A percentile compares a stretch with the other conserved stretches of the same genome.
Conservation (phyloP, 2,113 vertebrate genomes). For the Nannospalax galili region DNA sequence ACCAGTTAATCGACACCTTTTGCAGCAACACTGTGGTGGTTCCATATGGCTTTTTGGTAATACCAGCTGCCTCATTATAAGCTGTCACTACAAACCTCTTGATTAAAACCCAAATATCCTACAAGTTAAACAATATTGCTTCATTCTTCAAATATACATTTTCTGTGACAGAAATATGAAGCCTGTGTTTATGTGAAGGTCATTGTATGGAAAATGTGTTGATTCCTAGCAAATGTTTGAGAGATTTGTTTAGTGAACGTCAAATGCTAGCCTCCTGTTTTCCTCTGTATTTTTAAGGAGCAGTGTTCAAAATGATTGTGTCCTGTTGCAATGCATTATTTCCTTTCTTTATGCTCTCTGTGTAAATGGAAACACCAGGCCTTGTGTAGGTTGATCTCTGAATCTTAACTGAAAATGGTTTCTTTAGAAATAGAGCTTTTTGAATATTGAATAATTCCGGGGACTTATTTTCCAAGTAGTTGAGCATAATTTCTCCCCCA, state of each 20-base stretch:
- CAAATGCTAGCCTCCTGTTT: constrained; percentile 47
- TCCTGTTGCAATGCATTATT: background rate
- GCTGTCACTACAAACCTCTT: constrained; percentile 76
- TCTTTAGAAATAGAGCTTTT: constrained; percentile 34
- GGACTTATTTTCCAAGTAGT: constrained; percentile 44
- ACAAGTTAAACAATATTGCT: constrained; percentile 70
- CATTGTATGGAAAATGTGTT: constrained; percentile 63
- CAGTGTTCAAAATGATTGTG: background rate
- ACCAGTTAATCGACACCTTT: constrained; percentile 68
- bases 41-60: constrained; percentile 71
- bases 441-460: background rate
- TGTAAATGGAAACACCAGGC: constrained; percentile 29
- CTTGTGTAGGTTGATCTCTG: constrained; percentile 29
- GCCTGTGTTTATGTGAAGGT: constrained; percentile 70
- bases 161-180: constrained; percentile 68
- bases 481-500: constrained; percentile 10
- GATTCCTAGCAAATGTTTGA: constrained; percentile 56
- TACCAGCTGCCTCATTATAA: constrained; percentile 79
- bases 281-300: constrained; percentile 19
- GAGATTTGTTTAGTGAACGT: constrained; percentile 33
- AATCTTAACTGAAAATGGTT: constrained; percentile 39
- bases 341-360: background rate
- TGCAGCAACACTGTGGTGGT: constrained; percentile 54
- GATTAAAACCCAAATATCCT: constrained; percentile 74
- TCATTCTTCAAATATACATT: constrained; percentile 73